Evolutionary conservation across 2,113 vertebrate species (phyloP), one percentile per base, ranked within the genome.

Genomic region (Clarias batrachus): DNA sequence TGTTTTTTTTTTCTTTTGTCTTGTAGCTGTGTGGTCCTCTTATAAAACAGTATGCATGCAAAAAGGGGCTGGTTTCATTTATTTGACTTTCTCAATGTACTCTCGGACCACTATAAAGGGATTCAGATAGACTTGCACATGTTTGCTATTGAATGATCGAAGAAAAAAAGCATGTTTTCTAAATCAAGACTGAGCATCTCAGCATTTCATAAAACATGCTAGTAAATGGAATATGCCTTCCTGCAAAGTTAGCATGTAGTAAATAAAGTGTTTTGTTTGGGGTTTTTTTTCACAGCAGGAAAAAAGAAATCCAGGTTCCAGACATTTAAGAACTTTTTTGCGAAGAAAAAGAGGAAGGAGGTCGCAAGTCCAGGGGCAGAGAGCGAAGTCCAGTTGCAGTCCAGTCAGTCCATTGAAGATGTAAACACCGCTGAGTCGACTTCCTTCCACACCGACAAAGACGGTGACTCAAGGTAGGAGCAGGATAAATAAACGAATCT

Each of bases 281-380:
- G 57, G 37, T 12, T 68, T 81, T 21, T 84, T 88, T 87, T 83
- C 89, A 74, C 91, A 62, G 27, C 89, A 98, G 98, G 95, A 89
- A 98, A 97, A 94, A 99, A 97, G 92, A 98, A 97, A 93, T 98
- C 96, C 79, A 98, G 95, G 92, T 99, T 99, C 93, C 96, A 96
- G 95, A 95, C 91, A 0, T 96, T 99, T 71, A 98, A 96, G 91
- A 96, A 94, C 70, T 96, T 98, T 82, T 99, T 98, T 90, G 94
- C 93, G 76, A 97, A 97, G 93, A 99, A 97, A 93, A 98, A 98
- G 92, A 96, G 94, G 88, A 97, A 96, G 91, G 96, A 96, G 21
- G 70, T 90, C 2, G 86, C 91, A 4, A 83, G 91, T 6, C 68
- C 89, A 2, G 87, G 70, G 3, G 91, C 85, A 17, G 94, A 94